Conservation (phyloP, 2,797 vertebrate genomes). For the Pangasius macronema region DNA sequence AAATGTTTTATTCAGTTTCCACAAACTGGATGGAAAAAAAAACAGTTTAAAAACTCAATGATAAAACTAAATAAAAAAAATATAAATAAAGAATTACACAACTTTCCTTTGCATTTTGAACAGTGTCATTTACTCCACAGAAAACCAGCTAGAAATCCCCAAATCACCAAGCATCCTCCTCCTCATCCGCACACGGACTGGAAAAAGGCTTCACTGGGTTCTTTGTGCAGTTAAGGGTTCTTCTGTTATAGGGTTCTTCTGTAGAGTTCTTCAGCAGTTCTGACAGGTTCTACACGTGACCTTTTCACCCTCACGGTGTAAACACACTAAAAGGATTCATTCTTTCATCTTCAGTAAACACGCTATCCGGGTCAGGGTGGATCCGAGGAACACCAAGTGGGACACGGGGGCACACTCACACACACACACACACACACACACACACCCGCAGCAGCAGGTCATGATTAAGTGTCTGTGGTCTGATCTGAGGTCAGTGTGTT, state of each 20-base stretch:
- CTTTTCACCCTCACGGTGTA: background rate
- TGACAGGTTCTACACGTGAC: background rate
- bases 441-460: background rate
- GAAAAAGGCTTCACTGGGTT: background rate
- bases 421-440: background rate
- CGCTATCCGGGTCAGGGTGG: background rate
- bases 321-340: background rate
- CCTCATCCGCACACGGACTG: background rate
- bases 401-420: background rate
- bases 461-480: background rate
- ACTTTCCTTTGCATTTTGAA: background rate
- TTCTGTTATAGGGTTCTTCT: background rate
- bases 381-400: background rate
- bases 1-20: background rate
- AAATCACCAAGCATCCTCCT: background rate
- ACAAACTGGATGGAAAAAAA: background rate
- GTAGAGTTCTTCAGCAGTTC: background rate
- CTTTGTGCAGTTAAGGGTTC: background rate
- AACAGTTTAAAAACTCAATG: background rate
- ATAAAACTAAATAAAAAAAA: background rate
- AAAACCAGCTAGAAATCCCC: background rate
- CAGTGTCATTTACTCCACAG: background rate
- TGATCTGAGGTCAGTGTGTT: conserved; percentile 33
- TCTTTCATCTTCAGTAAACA: background rate
- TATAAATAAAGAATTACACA: background rate